These are phyloP conservation scores for Brenthis ino DNA, from an alignment of 2,888 invertebrate species.

Conservation along the genomic window DNA sequence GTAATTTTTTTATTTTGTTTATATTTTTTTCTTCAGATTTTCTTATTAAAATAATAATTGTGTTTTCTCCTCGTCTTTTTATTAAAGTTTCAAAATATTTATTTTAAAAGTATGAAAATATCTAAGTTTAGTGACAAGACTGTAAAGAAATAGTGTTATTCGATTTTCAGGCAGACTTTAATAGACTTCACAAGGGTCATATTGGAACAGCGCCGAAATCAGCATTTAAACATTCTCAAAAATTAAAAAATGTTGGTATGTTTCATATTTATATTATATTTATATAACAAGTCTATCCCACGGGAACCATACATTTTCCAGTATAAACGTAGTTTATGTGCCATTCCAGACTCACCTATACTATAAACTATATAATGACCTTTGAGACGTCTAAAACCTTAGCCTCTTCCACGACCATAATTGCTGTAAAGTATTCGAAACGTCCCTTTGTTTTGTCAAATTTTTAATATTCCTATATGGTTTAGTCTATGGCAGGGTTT, in stretches of 20 bases:
- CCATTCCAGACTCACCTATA: not conserved
- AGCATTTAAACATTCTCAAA: conserved; percentile 60
- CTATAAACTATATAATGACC: no score
- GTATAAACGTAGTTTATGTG: not conserved
- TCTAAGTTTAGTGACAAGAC: not conserved
- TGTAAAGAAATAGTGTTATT: conserved; percentile 5
- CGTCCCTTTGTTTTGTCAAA: no score
- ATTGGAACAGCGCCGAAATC: conserved; percentile 87
- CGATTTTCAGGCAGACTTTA: conserved; percentile 85
- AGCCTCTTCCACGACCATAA: no score
- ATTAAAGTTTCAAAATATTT: not conserved
- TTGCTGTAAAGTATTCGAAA: no score
- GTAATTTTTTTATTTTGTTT: conserved; percentile 37
- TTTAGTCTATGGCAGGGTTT: no score
- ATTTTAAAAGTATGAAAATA: not conserved
- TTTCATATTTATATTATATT: not conserved
- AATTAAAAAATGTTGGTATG: conserved; percentile 80
- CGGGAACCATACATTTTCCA: not conserved
- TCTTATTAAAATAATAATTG: conserved; percentile 1
- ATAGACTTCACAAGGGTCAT: conserved; percentile 90
- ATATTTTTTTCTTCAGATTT: conserved; percentile 5
- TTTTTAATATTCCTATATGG: no score
- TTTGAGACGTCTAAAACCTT: no score
- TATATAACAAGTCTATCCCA: not conserved
- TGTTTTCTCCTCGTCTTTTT: not conserved